Evolutionary conservation across 2,888 invertebrate genomes (phyloP), one percentile per base, ranked within the genome.

Genomic region (Cheilosia variabilis): DNA sequence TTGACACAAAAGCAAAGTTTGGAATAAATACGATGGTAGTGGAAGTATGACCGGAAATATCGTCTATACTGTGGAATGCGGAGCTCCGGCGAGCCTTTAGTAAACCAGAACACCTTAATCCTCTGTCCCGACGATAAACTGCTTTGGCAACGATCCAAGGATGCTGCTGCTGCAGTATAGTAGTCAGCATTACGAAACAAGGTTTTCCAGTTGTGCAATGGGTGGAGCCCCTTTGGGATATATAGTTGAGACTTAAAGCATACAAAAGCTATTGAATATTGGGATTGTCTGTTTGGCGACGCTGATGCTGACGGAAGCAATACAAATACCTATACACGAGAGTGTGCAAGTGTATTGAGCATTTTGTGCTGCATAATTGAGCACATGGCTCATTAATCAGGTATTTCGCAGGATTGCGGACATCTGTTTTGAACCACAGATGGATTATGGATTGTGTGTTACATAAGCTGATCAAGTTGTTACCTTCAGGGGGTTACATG

Each of bases 111-210:
- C 80, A 80, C 80, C 69, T 80, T 79, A 79, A 83, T 83, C 75
- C 80, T 69, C 75, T 71, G 75, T 80, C 75, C 75, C 63, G 69
- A 71, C 75, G 65, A 84, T 84, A 84, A 84, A 84, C 84, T 76
- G 65, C 69, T 80, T 84, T 84, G 84, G 84, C 84, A 84, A 66
- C 47, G 55, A 71, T 80, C 80, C 84, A 84, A 84, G 60, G 60
- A 80, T 81, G 76, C 63, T 57, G 69, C 81, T 65, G 78, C 65
- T 58, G 75, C 50, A 57, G 63, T 57, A 19, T 19, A 58, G 69
- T 60, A 69, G 68, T 37, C 37, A 13, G 13, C 13, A 13, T 37
- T 53, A 77, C 60, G 57, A 82, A 82, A 71, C 60, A 71, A 43
- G 65, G 22, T 62, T 27, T 60, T 58, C 60, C 37, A 17, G 62